phyloP scores from a whole-genome alignment of 2,888 invertebrate species.

The Elysia crispata region DNA sequence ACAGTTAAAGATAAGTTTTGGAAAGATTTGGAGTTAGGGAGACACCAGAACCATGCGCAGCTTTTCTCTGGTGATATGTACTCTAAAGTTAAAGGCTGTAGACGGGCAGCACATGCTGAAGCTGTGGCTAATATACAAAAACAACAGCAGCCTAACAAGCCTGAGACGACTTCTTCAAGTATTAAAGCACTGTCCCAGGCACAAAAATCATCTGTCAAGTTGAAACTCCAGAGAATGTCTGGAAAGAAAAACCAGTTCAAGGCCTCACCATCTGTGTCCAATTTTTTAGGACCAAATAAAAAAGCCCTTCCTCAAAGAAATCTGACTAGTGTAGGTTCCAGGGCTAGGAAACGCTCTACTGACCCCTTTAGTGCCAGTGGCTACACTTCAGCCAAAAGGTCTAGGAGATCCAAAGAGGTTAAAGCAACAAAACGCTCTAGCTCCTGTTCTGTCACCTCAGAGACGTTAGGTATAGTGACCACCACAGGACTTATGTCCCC shows the following conservation, averaged over 20 bases:
- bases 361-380: conserved; percentile 28
- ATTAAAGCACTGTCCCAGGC: neutral
- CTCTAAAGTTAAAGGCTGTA: conserved; percentile 74
- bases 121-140: conserved; percentile 32
- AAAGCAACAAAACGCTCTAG: conserved; percentile 31
- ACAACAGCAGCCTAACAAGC: conserved; percentile 4
- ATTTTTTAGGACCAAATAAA: too few relatives aligned
- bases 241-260: neutral
- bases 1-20: conserved; percentile 75
- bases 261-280: conserved; percentile 14
- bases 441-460: conserved; percentile 40
- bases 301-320: neutral
- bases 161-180: too few relatives aligned
- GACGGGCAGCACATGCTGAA: conserved; percentile 56
- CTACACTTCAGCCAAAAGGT: conserved; percentile 30
- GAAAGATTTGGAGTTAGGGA: conserved; percentile 75
- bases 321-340: neutral
- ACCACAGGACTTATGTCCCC: neutral
- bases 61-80: conserved; percentile 75
- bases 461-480: conserved; percentile 39
- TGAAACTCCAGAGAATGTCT: neutral
- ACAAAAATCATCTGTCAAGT: neutral
- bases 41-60: conserved; percentile 63
- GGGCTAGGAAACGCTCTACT: conserved; percentile 26
- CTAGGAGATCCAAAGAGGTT: conserved; percentile 18